phyloP scores from a whole-genome alignment of 2,888 invertebrate species.

The Cerastoderma edule region DNA sequence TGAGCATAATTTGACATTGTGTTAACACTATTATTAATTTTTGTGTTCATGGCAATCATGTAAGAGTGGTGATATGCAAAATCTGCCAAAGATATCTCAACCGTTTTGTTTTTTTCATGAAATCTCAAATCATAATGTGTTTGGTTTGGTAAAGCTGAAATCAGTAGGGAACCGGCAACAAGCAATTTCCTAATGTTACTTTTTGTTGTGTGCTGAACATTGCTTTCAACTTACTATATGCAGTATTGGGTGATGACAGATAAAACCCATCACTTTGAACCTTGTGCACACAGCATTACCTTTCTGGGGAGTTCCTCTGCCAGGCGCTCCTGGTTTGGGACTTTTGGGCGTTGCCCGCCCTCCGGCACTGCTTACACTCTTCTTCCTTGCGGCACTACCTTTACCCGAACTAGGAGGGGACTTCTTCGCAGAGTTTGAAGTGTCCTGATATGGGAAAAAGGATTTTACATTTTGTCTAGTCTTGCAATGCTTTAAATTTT shows the following conservation, averaged over 20 bases:
- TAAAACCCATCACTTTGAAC: too few species aligned
- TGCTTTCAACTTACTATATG: neutral
- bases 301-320: constrained; percentile 54
- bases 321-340: constrained; percentile 32
- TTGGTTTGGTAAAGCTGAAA: too few species aligned
- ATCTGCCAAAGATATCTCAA: too few species aligned
- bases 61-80: too few species aligned
- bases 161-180: too few species aligned
- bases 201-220: neutral
- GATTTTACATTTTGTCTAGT: neutral
- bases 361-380: constrained; percentile 59
- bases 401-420: constrained; percentile 56
- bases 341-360: constrained; percentile 57
- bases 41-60: too few species aligned
- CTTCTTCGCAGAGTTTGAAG: constrained; percentile 52
- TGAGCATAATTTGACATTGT: too few species aligned
- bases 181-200: too few species aligned
- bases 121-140: too few species aligned
- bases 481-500: neutral
- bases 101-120: too few species aligned
- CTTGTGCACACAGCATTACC: too few species aligned
- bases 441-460: constrained; percentile 28
- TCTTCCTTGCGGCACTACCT: constrained; percentile 37
- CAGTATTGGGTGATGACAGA: neutral
- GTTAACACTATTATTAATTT: too few species aligned